These are phyloP conservation scores for Numida meleagris DNA, from an alignment of 2,113 vertebrate species.

Conservation along the genomic window DNA sequence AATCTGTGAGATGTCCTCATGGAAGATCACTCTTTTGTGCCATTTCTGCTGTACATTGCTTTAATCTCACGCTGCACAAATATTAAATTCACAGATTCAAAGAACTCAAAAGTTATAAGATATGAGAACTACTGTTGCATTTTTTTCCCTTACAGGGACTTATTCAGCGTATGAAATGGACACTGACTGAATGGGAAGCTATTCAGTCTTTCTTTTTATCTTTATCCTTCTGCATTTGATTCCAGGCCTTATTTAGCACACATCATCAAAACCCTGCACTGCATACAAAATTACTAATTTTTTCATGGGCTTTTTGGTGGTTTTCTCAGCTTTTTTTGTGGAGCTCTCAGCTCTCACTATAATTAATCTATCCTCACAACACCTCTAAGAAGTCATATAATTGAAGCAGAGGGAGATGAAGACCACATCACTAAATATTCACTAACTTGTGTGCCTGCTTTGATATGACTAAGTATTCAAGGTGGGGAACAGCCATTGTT, in stretches of 20 bases:
- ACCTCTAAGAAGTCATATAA: constrained; percentile 58
- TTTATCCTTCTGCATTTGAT: constrained; percentile 8
- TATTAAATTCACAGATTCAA: not conserved
- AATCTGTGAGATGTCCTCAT: not conserved
- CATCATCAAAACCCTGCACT: constrained; percentile 23
- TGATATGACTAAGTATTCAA: not conserved
- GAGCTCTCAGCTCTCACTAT: constrained; percentile 26
- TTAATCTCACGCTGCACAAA: not conserved
- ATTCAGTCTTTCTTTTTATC: constrained; percentile 28
- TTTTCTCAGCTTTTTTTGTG: constrained; percentile 29
- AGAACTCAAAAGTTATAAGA: not conserved
- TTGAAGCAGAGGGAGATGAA: constrained; percentile 34
- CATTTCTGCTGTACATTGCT: not conserved
- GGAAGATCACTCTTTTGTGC: not conserved
- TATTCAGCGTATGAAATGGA: not conserved
- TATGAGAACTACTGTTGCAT: not conserved
- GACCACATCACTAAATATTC: constrained; percentile 22
- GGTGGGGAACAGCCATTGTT: not conserved
- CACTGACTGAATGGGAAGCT: not conserved
- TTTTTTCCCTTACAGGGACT: not conserved
- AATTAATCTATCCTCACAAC: constrained; percentile 56
- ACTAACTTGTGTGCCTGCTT: not conserved
- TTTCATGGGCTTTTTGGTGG: constrained; percentile 34
- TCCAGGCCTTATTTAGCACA: constrained; percentile 52
- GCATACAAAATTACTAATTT: constrained; percentile 55